A percentile compares a stretch with the other conserved stretches of the same genome.
Conservation (phyloP, 1,140 invertebrate genomes). For the Sweltsa coloradensis region DNA sequence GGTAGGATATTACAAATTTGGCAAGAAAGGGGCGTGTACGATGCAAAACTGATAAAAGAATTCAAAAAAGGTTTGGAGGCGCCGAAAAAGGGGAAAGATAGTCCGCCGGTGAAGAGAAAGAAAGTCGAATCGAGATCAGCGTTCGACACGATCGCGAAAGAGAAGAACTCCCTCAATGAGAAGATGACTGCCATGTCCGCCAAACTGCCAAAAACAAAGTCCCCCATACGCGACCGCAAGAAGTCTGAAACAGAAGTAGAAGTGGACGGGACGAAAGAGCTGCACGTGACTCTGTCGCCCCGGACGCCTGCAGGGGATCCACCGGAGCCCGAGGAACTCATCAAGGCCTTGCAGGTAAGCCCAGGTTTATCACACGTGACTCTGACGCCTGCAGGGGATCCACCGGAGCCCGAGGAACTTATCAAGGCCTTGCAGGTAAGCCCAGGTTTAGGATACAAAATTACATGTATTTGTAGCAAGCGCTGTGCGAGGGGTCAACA, state of each 20-base stretch:
- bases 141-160: constrained; percentile 13
- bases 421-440: constrained; percentile 58
- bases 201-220: too few relatives aligned
- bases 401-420: constrained; percentile 78
- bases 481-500: too few relatives aligned
- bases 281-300: constrained; percentile 60
- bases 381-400: constrained; percentile 64
- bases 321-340: constrained; percentile 77
- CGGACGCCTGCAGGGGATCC: constrained; percentile 68
- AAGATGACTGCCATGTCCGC: constrained; percentile 13
- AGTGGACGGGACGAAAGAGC: constrained; percentile 57
- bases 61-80: constrained; percentile 45
- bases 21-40: constrained; percentile 85
- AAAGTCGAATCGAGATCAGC: too few relatives aligned
- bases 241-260: constrained; percentile 34
- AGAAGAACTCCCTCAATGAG: constrained; percentile 14
- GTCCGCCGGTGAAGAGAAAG: too few relatives aligned
- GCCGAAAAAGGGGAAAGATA: not conserved
- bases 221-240: not conserved
- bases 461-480: too few relatives aligned
- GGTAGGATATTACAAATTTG: constrained; percentile 78
- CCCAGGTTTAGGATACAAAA: too few relatives aligned
- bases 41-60: constrained; percentile 58
- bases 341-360: constrained; percentile 55
- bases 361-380: constrained; percentile 48